Evolutionary conservation across 2,888 invertebrate species (phyloP), one percentile per base, ranked within the genome.

Genomic region (Alloplasta piceator): DNA sequence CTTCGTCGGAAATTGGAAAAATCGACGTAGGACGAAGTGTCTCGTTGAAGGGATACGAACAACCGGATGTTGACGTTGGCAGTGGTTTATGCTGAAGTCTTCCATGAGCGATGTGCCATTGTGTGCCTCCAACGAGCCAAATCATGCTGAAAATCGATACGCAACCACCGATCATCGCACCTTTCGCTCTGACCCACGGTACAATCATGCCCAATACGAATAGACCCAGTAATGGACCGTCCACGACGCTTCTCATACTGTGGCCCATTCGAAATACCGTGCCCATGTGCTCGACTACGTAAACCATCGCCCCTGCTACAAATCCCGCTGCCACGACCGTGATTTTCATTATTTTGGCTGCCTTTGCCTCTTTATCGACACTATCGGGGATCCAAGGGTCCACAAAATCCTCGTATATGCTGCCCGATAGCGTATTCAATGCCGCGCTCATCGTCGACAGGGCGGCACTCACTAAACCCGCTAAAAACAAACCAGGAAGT

Each of bases 391-490:
- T 92, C 83, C 88, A 94, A 0, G 93, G 93, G 70, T 93, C 93
- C 39, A 95, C 93, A 85, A 95, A 95, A 87, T 95, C 95, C 88
- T 95, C 94, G 86, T 95, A 95, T 39, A 95, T 90, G 0, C 95
- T 94, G 9, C 95, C 95, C n/a, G 95, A 93, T 82, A 95, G 91
- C 0, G 95, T 94, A 87, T 95, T 95, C 14, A 95, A 92, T 52
- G 93, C 91, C 0, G 95, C 94, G 10, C 95, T 95, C 88, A 95
- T 94, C 55, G 95, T 94, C 61, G 95, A 95, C 38, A 96, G 93
- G 0, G 96, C 96, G 0, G 96, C 96, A 87, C 95, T 95, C 85
- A 96, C 96, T 55, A 96, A 93, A 36, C 96, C 95, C 38, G 96
- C 96, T 4, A 96, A 94, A 86, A 97, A 96, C 55, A 96, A 93